A percentile compares a stretch with the other conserved stretches of the same genome.
These are phyloP conservation scores for Xenopus laevis DNA, from an alignment of 2,113 vertebrate species.

Conservation along the genomic window DNA sequence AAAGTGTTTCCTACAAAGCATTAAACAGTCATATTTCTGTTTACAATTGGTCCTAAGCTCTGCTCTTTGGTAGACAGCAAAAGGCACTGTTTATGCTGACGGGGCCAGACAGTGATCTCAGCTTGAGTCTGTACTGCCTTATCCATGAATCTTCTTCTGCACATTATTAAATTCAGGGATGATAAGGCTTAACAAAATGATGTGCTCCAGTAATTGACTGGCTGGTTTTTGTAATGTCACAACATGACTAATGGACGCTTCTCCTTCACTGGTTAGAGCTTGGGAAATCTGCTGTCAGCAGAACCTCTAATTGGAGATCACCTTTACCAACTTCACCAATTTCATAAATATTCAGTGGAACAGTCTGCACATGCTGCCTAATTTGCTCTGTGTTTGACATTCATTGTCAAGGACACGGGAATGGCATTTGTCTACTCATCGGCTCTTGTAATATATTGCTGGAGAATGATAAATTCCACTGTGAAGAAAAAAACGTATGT, in stretches of 20 bases:
- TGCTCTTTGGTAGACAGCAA: background rate
- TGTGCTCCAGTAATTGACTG: conserved; percentile 47
- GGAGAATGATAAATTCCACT: background rate
- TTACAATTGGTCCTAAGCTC: background rate
- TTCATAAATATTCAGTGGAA: conserved; percentile 38
- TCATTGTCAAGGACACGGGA: conserved; percentile 48
- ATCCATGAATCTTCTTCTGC: conserved; percentile 12
- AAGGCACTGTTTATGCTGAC: background rate
- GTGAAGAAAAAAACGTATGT: background rate
- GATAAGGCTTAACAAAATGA: conserved; percentile 36
- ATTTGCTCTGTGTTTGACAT: conserved; percentile 19
- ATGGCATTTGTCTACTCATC: conserved; percentile 26
- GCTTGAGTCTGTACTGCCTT: background rate
- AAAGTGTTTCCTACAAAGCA: too few relatives aligned
- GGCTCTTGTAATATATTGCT: background rate
- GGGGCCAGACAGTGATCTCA: background rate
- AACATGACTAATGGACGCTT: conserved; percentile 50
- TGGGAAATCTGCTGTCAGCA: conserved; percentile 54
- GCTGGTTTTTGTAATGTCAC: conserved; percentile 48
- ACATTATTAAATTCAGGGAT: conserved; percentile 32
- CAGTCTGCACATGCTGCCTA: background rate
- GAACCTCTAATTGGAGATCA: conserved; percentile 56
- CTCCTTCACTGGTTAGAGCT: conserved; percentile 48
- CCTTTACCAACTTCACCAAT: conserved; percentile 48
- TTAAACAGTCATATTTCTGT: too few relatives aligned